These are phyloP conservation scores for Portevinia maculata DNA, from an alignment of 2,888 invertebrate genomes.

Conservation along the genomic window DNA sequence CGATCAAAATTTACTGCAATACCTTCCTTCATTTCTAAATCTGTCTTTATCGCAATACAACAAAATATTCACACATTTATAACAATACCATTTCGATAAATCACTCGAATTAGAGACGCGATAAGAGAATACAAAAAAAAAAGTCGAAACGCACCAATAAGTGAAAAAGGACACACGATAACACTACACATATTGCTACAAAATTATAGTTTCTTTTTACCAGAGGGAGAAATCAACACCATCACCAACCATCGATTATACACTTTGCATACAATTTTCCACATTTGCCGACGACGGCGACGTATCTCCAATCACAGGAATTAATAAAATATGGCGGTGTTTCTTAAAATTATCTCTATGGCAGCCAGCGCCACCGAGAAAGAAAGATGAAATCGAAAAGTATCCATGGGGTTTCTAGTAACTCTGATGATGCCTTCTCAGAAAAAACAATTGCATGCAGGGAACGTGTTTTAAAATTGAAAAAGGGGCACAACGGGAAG, in stretches of 20 bases:
- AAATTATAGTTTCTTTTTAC: conserved; percentile 39
- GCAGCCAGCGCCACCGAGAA: conserved; percentile 24
- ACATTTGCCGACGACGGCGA: conserved; percentile 28
- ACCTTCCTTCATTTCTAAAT: no score
- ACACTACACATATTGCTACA: no score
- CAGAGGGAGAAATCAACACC: conserved; percentile 47
- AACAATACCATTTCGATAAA: not conserved
- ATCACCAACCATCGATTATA: conserved; percentile 30
- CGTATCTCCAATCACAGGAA: conserved; percentile 52
- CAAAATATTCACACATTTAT: no score
- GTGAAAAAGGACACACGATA: conserved; percentile 24
- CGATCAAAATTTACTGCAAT: no score
- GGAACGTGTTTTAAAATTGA: conserved; percentile 38
- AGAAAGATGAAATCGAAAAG: conserved; percentile 57
- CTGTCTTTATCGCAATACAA: no score
- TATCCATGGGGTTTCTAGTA: conserved; percentile 22
- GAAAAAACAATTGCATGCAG: conserved; percentile 28
- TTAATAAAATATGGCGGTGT: conserved; percentile 70
- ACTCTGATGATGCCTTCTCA: conserved; percentile 17
- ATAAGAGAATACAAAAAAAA: conserved; percentile 39
- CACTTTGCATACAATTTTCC: conserved; percentile 55
- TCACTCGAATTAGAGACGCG: not conserved
- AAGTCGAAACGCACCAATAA: conserved; percentile 20
- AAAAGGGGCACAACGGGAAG: conserved; percentile 46
- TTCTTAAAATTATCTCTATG: conserved; percentile 24